A percentile compares a stretch with the other conserved stretches of the same genome.
phyloP scores from a whole-genome alignment of 2,113 vertebrate species.

The Lophura nycthemera region DNA sequence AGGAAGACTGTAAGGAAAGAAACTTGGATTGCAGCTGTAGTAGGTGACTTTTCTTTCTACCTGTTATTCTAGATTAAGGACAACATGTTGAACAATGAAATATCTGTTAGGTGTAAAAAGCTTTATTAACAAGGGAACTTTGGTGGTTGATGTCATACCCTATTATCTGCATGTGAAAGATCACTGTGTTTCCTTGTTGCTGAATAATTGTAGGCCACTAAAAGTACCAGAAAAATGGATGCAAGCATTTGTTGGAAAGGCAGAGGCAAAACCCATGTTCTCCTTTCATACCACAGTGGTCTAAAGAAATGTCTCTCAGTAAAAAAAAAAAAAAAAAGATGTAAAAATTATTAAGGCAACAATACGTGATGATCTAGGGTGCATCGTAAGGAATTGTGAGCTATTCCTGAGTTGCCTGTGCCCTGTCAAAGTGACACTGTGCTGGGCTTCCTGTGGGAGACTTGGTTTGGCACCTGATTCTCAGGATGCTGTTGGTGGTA shows the following conservation, averaged over 20 bases:
- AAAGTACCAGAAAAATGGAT: neutral
- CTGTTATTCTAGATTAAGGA: neutral
- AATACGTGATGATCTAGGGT: neutral
- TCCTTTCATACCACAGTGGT: neutral
- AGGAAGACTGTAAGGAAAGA: neutral
- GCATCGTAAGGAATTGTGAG: neutral
- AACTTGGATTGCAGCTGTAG: neutral
- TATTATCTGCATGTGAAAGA: neutral
- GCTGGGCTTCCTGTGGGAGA: neutral
- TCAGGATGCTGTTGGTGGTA: neutral
- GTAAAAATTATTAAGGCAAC: neutral
- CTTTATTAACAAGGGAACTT: neutral
- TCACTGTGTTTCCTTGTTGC: neutral
- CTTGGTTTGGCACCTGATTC: neutral
- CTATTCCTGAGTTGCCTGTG: neutral
- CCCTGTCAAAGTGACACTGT: neutral
- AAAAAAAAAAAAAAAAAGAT: neutral
- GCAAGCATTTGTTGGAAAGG: neutral
- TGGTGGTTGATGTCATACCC: neutral
- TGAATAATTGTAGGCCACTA: neutral
- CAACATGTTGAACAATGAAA: neutral
- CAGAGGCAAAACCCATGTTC: neutral
- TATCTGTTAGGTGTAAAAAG: neutral
- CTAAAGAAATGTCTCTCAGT: neutral
- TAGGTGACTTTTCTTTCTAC: neutral